Conservation (phyloP, 2,888 invertebrate species). For the Perdita meconis region DNA sequence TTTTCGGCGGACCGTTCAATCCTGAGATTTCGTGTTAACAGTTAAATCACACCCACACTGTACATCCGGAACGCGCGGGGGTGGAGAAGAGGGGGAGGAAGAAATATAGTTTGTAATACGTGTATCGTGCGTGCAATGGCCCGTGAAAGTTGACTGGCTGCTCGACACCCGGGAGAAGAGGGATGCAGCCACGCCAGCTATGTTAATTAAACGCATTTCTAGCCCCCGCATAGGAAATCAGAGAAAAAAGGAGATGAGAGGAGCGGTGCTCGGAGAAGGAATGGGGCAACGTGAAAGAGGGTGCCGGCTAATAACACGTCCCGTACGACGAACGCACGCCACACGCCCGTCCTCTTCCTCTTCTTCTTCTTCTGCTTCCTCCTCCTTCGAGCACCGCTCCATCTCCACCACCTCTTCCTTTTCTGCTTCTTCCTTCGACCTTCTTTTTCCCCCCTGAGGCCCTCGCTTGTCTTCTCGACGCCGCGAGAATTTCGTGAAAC, state of each 20-base stretch:
- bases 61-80: slow-evolving; percentile 27
- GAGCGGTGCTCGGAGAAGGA: slow-evolving; percentile 56
- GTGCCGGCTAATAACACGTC: slow-evolving; percentile 82
- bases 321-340: slow-evolving; percentile 81
- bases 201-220: slow-evolving; percentile 83
- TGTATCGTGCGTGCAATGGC: slow-evolving; percentile 76
- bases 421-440: slow-evolving; percentile 27
- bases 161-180: slow-evolving; percentile 73
- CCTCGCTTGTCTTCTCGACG: slow-evolving; percentile 34
- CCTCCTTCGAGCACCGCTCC: slow-evolving; percentile 43
- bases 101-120: slow-evolving; percentile 61
- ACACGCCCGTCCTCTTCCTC: slow-evolving; percentile 76
- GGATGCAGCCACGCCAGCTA: slow-evolving; percentile 80
- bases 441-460: slow-evolving; percentile 29
- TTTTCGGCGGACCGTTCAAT: slow-evolving; percentile 29
- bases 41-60: slow-evolving; percentile 53
- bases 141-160: slow-evolving; percentile 78
- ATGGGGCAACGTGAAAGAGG: slow-evolving; percentile 60
- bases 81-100: slow-evolving; percentile 24
- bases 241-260: slow-evolving; percentile 68
- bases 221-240: slow-evolving; percentile 76
- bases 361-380: slow-evolving; percentile 43
- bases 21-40: slow-evolving; percentile 48
- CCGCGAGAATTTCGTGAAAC: slow-evolving; percentile 32
- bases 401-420: slow-evolving; percentile 44